Base-by-base conservation (phyloP, 2,888 invertebrate genomes). In the Standfussiana lucernea region DNA sequence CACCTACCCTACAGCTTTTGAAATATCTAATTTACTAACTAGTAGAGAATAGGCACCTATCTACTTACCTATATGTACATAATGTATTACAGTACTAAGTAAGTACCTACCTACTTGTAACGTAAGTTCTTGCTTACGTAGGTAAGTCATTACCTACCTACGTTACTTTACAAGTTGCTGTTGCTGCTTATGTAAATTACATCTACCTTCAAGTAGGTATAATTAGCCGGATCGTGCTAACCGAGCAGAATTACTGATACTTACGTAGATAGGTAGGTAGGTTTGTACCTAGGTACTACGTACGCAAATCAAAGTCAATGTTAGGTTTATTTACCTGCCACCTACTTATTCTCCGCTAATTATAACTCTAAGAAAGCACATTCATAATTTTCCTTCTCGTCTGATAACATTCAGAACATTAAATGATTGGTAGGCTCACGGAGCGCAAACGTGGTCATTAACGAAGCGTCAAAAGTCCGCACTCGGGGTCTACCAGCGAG, bases 221-320 rank as follows among this genome's bases (percentile, higher is more conserved):
- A 74, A 80, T 81, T 69, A 69, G n/a, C 35, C 35, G 32, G n/a
- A 24, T 42, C 64, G 56, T 69, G 80, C 50, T 75, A 73, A 73
- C 68, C 40, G 68, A 68, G 62, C 47, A 79, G 28, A 64, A 79
- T 24, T 40, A 40, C 53, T 18, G 62, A 53, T 56, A 68, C n/a
- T 10, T 32, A 59, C 21, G 10, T 67, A 64, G 2, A 18, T 50
- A 32, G 4, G 2, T 50, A 47, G 4, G 4, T 53, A 64, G 3
- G 35, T 24, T 13, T 21, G 37, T n/a, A 68, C 32, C 8, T 68
- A 40, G 32, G 62, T 53, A 72, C 53, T 28, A 72, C 37, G 28
- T 61, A 53, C 4, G 24, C 8, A 80, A 67, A 61, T 75, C 66
- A 24, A 75, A 81, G 32, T 47, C 75, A 66, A 40, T 67, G 53